A percentile compares a stretch with the other conserved stretches of the same genome.
Evolutionary conservation across 2,113 vertebrate genomes (phyloP).

Genomic region (Steatornis caripensis): DNA sequence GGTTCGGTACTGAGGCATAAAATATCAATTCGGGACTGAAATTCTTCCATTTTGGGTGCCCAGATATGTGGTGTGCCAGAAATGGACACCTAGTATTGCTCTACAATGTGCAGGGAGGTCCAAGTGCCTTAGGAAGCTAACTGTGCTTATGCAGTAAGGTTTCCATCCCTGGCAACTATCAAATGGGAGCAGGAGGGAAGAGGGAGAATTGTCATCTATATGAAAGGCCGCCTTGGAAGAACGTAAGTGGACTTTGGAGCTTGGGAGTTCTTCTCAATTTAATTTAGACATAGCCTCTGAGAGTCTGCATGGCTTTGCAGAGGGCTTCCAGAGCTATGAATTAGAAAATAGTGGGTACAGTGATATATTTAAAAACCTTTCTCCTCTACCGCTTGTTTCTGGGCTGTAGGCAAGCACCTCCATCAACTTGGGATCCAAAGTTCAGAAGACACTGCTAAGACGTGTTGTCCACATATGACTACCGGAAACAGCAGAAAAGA

Average conservation of each 20-base stretch:
- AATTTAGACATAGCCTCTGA: not conserved
- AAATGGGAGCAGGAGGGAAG: not conserved
- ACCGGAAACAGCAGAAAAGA: not conserved
- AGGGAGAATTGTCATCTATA: not conserved
- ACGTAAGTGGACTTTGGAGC: not conserved
- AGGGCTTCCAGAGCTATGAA: not conserved
- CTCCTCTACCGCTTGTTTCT: not conserved
- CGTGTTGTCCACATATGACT: not conserved
- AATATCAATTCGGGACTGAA: not conserved
- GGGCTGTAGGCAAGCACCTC: not conserved
- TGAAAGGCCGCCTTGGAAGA: not conserved
- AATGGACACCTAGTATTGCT: not conserved
- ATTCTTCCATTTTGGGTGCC: not conserved
- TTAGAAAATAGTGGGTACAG: not conserved
- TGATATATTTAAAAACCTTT: not conserved
- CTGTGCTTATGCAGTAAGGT: not conserved
- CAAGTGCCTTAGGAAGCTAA: not conserved
- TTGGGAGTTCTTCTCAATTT: not conserved
- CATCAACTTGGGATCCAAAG: not conserved
- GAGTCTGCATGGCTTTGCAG: not conserved
- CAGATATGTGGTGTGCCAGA: not conserved
- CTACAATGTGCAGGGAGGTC: not conserved
- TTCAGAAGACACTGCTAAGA: not conserved
- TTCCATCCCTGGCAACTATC: not conserved
- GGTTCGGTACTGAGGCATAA: not conserved